Evolutionary conservation across 1,140 invertebrate genomes (phyloP).

Genomic region (Drosophila seguyi): DNA sequence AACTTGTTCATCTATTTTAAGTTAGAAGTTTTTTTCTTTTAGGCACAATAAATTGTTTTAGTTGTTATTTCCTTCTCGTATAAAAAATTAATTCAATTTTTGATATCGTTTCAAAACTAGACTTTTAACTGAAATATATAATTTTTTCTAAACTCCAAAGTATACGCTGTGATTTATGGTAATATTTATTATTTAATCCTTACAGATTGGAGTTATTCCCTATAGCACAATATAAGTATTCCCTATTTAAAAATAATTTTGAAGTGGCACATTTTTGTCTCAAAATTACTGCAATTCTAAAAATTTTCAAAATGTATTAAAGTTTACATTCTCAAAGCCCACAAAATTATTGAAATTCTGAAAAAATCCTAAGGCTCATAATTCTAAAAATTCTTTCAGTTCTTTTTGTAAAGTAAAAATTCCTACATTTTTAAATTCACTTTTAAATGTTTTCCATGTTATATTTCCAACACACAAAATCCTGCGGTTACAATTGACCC

Average conservation of each 20-base stretch:
- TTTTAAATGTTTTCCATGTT: neutral
- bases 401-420: too few species aligned
- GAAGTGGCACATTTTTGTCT: neutral
- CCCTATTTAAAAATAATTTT: neutral
- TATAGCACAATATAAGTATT: neutral
- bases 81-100: neutral
- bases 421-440: too few species aligned
- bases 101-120: neutral
- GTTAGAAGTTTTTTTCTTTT: too few species aligned
- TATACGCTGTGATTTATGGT: neutral
- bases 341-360: neutral
- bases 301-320: neutral
- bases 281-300: neutral
- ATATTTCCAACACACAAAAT: neutral
- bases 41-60: too few species aligned
- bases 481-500: neutral
- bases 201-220: neutral
- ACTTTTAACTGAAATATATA: neutral
- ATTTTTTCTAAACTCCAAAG: too few species aligned
- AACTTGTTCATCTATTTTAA: too few species aligned
- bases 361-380: too few species aligned
- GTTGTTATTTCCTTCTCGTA: too few species aligned
- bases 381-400: too few species aligned
- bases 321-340: neutral
- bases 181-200: neutral